These are phyloP conservation scores for Sinosuthora webbiana DNA, from an alignment of 2,113 vertebrate genomes.

Conservation along the genomic window DNA sequence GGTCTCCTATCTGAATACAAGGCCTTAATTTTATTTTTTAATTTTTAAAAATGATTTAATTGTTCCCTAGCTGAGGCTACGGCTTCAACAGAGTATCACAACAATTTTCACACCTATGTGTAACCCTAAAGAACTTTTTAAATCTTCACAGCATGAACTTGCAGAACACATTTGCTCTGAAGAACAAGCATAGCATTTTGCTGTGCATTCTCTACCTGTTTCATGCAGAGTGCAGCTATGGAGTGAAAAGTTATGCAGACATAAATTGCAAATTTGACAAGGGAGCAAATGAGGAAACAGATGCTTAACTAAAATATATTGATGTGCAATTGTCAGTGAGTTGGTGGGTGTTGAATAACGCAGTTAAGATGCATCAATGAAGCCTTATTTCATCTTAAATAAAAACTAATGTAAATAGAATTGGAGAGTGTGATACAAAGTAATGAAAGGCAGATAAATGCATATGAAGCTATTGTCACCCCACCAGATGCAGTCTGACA, in stretches of 20 bases:
- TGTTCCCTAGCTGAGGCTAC: constrained; percentile 54
- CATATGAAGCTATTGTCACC: neutral
- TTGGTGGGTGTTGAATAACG: constrained; percentile 42
- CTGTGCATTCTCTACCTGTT: constrained; percentile 71
- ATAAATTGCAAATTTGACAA: constrained; percentile 76
- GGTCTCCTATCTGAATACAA: neutral
- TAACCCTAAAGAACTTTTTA: constrained; percentile 64
- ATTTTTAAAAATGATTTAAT: constrained; percentile 43
- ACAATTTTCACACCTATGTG: constrained; percentile 67
- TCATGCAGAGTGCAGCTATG: constrained; percentile 58
- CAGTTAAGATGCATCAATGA: constrained; percentile 18
- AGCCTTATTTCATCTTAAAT: neutral
- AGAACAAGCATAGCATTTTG: constrained; percentile 54
- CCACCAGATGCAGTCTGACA: neutral
- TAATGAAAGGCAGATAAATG: constrained; percentile 14
- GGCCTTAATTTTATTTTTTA: neutral
- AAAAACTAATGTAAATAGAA: constrained; percentile 25
- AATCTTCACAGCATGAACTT: constrained; percentile 75
- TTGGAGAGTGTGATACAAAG: neutral
- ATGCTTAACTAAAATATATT: constrained; percentile 60
- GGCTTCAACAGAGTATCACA: constrained; percentile 39
- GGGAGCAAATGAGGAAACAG: constrained; percentile 71
- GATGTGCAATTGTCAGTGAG: constrained; percentile 61
- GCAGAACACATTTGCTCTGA: constrained; percentile 66
- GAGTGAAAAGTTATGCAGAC: constrained; percentile 81